Evolutionary conservation across 1,140 invertebrate species (phyloP), one percentile per base, ranked within the genome.

Genomic region (Trichoplusia ni): DNA sequence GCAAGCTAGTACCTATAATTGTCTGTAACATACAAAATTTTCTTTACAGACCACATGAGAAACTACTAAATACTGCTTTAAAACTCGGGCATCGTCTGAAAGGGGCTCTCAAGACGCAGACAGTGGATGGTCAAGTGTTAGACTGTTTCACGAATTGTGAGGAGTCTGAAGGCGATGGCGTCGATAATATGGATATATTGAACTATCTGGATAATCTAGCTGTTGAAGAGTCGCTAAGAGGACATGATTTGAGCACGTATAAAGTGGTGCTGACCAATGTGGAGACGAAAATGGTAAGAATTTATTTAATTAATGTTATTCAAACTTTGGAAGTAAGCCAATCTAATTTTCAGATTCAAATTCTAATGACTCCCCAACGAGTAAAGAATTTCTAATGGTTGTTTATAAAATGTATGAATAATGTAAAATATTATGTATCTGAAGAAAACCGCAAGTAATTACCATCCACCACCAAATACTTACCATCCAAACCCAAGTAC

Each of bases 201-300:
- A 82, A 88, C 64, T 90, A 87, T 49, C 62, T 90, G 14, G 88
- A 91, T 61, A 82, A 79, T 1, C 42, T 91, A 5, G 84, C 85
- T 0, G 75, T 82, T 0, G 88, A 91, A 14, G 81, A 89, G 7
- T 69, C 64, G 1, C 25, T 82, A 3, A 73, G 76, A 31, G 86
- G 86, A 25, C 81, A 86, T 18, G 88, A 91, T 33, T 61, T 90
- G 18, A 84, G 76, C 49, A 82, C 78, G 4, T 91, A 82, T 64
- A 90, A 89, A 46, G 90, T 91, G 0, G 88, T 89, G 5, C 69
- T 91, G 13, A 90, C 89, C 0, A 76, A 89, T 53, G 86, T 90
- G 3, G 84, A 86, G 64, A 84, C 76, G 9, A 84, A 81, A 75
- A 68, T 86, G 83, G 89, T 89, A 42, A 81, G 80, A 73, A 14